A percentile compares a stretch with the other conserved stretches of the same genome.
These are phyloP conservation scores for Raja brachyura DNA, from an alignment of 2,113 vertebrate species.

Conservation along the genomic window DNA sequence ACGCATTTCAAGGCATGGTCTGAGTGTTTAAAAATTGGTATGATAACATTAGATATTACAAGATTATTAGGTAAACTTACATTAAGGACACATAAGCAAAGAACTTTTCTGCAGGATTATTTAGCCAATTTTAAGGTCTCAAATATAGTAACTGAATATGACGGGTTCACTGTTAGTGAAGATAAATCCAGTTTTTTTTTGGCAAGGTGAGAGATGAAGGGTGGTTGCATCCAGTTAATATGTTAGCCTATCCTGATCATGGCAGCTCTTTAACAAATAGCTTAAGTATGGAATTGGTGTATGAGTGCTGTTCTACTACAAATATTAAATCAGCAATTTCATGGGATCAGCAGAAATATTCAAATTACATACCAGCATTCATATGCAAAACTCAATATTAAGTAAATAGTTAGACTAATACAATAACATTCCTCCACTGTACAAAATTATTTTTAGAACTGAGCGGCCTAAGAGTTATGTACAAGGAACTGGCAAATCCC, in stretches of 20 bases:
- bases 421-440: slow-evolving; percentile 86
- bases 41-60: neutral
- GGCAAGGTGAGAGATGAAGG: slow-evolving; percentile 40
- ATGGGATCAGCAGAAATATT: slow-evolving; percentile 59
- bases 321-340: slow-evolving; percentile 63
- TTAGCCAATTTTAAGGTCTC: slow-evolving; percentile 12
- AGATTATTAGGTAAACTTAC: slow-evolving; percentile 6
- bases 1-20: neutral
- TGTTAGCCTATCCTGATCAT: slow-evolving; percentile 46
- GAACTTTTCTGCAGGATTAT: slow-evolving; percentile 30
- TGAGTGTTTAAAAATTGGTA: neutral
- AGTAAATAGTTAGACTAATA: slow-evolving; percentile 76
- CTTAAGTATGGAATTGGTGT: slow-evolving; percentile 54
- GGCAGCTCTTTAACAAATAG: slow-evolving; percentile 53
- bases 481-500: slow-evolving; percentile 72
- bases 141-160: slow-evolving; percentile 25
- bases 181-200: slow-evolving; percentile 41
- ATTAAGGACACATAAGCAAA: slow-evolving; percentile 33
- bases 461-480: slow-evolving; percentile 80
- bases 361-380: slow-evolving; percentile 68
- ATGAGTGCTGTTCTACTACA: slow-evolving; percentile 62
- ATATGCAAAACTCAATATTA: slow-evolving; percentile 69
- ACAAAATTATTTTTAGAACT: slow-evolving; percentile 84
- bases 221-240: slow-evolving; percentile 46
- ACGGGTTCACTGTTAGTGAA: slow-evolving; percentile 39